Conservation (phyloP, 2,113 vertebrate species). For the Mesocricetus auratus region DNA sequence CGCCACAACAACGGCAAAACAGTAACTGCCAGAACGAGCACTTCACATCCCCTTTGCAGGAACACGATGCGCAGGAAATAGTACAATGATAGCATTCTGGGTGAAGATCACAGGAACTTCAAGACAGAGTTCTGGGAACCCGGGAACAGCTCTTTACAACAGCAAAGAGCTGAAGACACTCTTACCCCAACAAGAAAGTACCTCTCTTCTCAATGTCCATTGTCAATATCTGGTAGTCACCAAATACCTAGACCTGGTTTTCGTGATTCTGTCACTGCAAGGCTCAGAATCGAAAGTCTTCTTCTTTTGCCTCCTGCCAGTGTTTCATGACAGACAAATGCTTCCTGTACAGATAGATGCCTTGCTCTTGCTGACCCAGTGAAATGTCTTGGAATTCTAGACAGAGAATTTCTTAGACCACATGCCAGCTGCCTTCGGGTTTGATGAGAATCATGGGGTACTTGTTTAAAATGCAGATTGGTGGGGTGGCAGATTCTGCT, state of each 20-base stretch:
- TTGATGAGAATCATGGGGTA: background rate
- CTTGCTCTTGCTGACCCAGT: background rate
- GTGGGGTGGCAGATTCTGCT: background rate
- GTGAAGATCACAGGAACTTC: background rate
- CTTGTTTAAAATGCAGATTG: conserved; percentile 6
- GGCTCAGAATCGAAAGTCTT: background rate
- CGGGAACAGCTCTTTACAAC: background rate
- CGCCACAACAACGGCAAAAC: background rate
- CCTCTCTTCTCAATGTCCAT: background rate
- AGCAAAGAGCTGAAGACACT: background rate
- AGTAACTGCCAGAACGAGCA: background rate
- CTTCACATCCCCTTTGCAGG: background rate
- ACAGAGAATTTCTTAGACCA: background rate
- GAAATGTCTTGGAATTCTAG: background rate
- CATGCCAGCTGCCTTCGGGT: background rate
- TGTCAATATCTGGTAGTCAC: background rate
- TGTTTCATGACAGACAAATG: background rate
- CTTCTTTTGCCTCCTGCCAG: background rate
- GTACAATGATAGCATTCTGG: background rate
- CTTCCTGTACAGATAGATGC: background rate
- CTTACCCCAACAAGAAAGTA: background rate
- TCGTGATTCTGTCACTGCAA: background rate
- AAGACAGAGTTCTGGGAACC: background rate
- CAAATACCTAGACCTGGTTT: background rate
- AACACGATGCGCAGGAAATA: background rate